Base-by-base conservation (phyloP, 35 echinoderm and acorn worm genomes). In the Ophioderma brevispina region DNA sequence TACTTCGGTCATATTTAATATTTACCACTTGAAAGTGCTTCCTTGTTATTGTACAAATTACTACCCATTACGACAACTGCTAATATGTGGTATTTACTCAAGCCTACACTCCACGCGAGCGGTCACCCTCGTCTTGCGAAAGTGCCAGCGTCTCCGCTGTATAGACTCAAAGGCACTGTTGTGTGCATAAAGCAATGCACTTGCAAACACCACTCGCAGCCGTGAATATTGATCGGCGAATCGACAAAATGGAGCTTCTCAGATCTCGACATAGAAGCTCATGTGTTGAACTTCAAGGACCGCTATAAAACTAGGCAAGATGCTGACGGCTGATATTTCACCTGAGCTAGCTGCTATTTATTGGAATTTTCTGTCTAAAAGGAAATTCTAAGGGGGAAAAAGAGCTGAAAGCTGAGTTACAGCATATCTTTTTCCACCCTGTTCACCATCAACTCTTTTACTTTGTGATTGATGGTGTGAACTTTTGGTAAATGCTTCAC, bases 71-170 rank as follows among this genome's bases (percentile, higher is more conserved):
- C 23, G 28, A 25, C 59, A 70, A 18, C 59, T 3, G 23, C 28
- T 70, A 70, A 70, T 70, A 70, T 70, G 59, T 70, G 28, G 15
- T 70, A 70, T 70, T 70, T 70, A 70, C 59, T 70, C 59, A 15
- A 18, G n/a, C 59, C 15, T 25, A 2, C n/a, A 15, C 59, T 70
- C 3, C n/a, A 18, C 10, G 59, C n/a, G 59, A 70, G n/a, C 59
- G 59, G 59, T 70, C 59, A 70, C 15, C n/a, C 5, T 25, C 6
- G 23, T 70, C 10, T 30, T 15, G 41, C 41, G n/a, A 70, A 70
- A 70, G n/a, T 30, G 28, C 59, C 10, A 70, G 10, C 23, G 1
- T 6, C n/a, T 25, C n/a, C 59, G 5, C n/a, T 25, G 28, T 70
- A 25, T 70, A 70, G 59, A 70, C 59, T 70, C 28, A 1, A 70